These are phyloP conservation scores for Caenorhabditis virilis DNA, from an alignment of 2,888 invertebrate species.

Conservation along the genomic window DNA sequence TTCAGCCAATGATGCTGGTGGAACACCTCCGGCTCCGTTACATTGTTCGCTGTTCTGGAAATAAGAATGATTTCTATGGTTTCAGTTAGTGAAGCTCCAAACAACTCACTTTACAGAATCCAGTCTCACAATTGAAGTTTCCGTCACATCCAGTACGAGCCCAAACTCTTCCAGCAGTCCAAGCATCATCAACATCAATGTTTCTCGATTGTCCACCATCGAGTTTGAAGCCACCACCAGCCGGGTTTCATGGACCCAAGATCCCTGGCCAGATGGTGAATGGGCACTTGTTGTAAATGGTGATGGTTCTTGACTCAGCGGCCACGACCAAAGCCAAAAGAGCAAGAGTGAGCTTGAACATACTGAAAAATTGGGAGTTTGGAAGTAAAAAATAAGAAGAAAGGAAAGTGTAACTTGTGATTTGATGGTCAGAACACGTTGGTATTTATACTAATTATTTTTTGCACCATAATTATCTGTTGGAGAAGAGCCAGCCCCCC, in stretches of 20 bases:
- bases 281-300: slow-evolving; percentile 56
- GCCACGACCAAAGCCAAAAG: slow-evolving; percentile 2
- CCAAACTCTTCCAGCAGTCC: slow-evolving; percentile 57
- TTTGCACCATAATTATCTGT: no score
- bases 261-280: slow-evolving; percentile 62
- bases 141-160: slow-evolving; percentile 56
- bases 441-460: neutral
- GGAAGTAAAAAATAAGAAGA: neutral
- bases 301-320: slow-evolving; percentile 20
- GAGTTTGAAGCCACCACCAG: slow-evolving; percentile 53
- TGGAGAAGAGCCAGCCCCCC: no score
- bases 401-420: neutral
- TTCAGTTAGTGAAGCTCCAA: no score
- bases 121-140: slow-evolving; percentile 57
- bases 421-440: no score
- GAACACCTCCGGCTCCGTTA: slow-evolving; percentile 70
- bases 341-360: neutral
- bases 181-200: slow-evolving; percentile 49
- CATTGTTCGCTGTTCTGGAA: slow-evolving; percentile 67
- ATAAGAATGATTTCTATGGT: no score
- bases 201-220: slow-evolving; percentile 36
- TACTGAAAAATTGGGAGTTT: neutral
- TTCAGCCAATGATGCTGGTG: slow-evolving; percentile 71
- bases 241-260: slow-evolving; percentile 42
- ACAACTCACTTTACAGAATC: slow-evolving; percentile 56